Evolutionary conservation across 2,797 vertebrate species (phyloP), one percentile per base, ranked within the genome.

Genomic region (Ctenopoma kingsleyae): DNA sequence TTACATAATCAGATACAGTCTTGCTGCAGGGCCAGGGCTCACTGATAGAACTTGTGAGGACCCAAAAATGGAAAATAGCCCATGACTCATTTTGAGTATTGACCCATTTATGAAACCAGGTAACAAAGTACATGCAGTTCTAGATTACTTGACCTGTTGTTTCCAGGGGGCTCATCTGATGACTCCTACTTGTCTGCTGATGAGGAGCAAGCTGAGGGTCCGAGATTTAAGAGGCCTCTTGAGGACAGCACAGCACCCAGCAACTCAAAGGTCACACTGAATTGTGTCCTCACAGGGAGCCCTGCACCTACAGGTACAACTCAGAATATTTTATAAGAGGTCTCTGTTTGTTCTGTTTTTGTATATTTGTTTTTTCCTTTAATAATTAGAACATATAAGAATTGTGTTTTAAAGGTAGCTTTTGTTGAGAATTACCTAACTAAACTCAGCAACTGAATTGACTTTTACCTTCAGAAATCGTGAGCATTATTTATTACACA

Each of bases 131-230:
- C 6, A 49, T 25, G 4, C 22, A 22, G 2, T 7, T n/a, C 36
- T 27, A 19, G 47, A 13, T 44, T 23, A 55, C 23, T 2, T 51
- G 47, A 23, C n/a, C 16, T 74, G 38, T 63, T 11, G 3, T 57
- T 57, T 61, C 40, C 66, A 92, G 91, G 69, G 83, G 94, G 94
- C 79, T 96, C 95, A 2, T 96, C 96, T 0, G 95, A 96, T 0
- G 96, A 96, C 76, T 96, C 95, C 25, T 95, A 95, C 1, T 93
- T 95, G 75, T 98, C 96, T 1, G 95, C 95, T 11, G 95, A 95
- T 8, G 96, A 98, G 53, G 95, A 96, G 32, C 90, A 93, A 0
- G 79, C 91, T 7, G 95, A 95, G 84, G 90, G 87, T 2, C 96
- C 96, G 0, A 50, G 92, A 80, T 96, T 96, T 78, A 92, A 96